Percentiles rank a stretch among this genome's conserved stretches.
Conservation (phyloP, 2,888 invertebrate genomes). For the Rhaphigaster nebulosa region DNA sequence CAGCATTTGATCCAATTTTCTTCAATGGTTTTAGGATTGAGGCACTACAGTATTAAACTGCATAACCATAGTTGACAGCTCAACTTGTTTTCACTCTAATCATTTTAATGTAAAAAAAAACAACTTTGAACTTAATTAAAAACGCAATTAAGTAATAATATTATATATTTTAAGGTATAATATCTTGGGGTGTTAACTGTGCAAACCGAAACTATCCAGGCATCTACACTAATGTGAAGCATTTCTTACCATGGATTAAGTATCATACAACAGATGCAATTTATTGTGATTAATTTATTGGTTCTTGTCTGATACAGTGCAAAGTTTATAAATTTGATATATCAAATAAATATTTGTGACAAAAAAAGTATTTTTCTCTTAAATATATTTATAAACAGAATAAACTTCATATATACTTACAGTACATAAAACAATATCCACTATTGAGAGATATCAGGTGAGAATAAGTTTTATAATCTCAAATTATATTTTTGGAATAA, state of each 20-base stretch:
- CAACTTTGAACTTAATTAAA: neutral
- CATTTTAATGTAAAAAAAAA: too few species aligned
- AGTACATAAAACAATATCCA: neutral
- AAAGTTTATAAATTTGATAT: neutral
- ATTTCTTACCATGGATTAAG: slow-evolving; percentile 8
- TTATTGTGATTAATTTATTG: neutral
- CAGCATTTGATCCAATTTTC: too few species aligned
- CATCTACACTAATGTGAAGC: slow-evolving; percentile 2
- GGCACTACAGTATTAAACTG: too few species aligned
- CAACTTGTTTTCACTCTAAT: too few species aligned
- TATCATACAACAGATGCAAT: neutral
- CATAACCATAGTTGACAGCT: too few species aligned
- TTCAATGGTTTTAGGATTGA: too few species aligned
- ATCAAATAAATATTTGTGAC: neutral
- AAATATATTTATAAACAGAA: too few species aligned
- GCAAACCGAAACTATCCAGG: slow-evolving; percentile 16
- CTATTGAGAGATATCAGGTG: neutral
- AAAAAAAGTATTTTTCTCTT: too few species aligned
- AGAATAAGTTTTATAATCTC: neutral
- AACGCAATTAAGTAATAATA: neutral
- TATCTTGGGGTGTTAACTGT: slow-evolving; percentile 20
- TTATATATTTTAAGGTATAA: neutral
- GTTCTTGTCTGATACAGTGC: neutral
- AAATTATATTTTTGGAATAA: too few species aligned
- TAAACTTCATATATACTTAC: neutral